Evolutionary conservation across 2,113 vertebrate species (phyloP).

Genomic region (Erythrocercus mccallii): DNA sequence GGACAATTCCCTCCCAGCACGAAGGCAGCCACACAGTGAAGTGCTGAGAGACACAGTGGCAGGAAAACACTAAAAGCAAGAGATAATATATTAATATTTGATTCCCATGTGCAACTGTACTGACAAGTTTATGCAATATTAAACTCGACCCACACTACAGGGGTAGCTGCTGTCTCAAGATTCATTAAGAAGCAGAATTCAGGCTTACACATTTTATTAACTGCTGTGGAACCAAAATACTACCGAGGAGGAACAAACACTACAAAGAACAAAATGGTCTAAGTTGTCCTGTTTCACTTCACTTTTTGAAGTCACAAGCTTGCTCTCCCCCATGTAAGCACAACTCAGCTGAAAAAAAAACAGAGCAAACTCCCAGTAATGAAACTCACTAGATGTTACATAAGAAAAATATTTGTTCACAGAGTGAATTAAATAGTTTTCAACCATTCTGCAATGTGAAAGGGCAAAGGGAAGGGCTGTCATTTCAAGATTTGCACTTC

Average conservation of each 20-base stretch:
- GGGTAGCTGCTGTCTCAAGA: not conserved
- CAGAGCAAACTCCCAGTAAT: not conserved
- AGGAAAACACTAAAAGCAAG: not conserved
- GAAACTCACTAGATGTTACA: not conserved
- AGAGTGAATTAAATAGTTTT: not conserved
- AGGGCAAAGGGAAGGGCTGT: not conserved
- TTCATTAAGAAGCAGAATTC: not conserved
- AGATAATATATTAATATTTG: not conserved
- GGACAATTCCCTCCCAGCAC: not conserved
- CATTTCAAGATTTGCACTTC: not conserved
- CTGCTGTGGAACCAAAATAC: not conserved
- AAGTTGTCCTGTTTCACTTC: slow-evolving; percentile 2
- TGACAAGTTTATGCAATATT: not conserved
- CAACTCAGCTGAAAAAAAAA: not conserved
- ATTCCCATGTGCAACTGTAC: not conserved
- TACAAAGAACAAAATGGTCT: not conserved
- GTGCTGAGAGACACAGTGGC: accelerated
- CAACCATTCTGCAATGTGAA: not conserved
- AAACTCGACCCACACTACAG: not conserved
- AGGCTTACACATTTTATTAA: not conserved
- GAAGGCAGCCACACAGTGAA: not conserved
- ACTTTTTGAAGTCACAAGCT: not conserved
- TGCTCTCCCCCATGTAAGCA: not conserved
- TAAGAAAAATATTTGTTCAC: not conserved
- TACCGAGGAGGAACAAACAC: not conserved